These are phyloP conservation scores for Manis crassicaudata DNA, from an alignment of 2,797 vertebrate species.

Conservation along the genomic window DNA sequence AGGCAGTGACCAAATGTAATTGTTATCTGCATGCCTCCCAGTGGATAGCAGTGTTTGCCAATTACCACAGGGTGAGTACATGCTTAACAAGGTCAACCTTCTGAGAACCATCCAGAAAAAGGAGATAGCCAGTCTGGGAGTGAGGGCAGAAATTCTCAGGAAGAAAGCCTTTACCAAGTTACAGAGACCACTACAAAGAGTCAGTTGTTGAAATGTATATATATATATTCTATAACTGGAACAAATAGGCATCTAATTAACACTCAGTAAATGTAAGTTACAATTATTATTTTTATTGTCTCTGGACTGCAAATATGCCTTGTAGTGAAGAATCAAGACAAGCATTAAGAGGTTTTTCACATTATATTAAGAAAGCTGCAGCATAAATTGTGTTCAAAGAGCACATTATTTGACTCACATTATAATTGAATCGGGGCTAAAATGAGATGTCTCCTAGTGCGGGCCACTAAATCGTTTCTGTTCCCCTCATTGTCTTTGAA, in stretches of 20 bases:
- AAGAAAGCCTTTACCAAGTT: not conserved
- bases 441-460: conserved; percentile 11
- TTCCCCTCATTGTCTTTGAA: conserved; percentile 31
- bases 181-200: not conserved
- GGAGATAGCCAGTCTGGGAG: not conserved
- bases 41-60: not conserved
- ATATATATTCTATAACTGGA: not conserved
- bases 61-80: not conserved
- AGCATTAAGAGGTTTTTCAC: conserved; percentile 35
- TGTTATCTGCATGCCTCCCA: not conserved
- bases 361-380: conserved; percentile 17
- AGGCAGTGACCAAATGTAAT: not conserved
- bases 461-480: conserved; percentile 46
- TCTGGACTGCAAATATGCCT: conserved; percentile 2
- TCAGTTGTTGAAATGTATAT: not conserved
- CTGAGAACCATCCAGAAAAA: not conserved
- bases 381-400: conserved; percentile 31
- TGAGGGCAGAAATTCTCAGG: not conserved
- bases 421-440: conserved; percentile 55
- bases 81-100: not conserved
- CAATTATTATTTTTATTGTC: not conserved
- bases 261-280: not conserved
- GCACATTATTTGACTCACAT: conserved; percentile 53
- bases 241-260: not conserved
- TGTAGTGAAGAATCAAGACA: not conserved